Base-by-base conservation (phyloP, 2,113 vertebrate species). In the Murina feae region DNA sequence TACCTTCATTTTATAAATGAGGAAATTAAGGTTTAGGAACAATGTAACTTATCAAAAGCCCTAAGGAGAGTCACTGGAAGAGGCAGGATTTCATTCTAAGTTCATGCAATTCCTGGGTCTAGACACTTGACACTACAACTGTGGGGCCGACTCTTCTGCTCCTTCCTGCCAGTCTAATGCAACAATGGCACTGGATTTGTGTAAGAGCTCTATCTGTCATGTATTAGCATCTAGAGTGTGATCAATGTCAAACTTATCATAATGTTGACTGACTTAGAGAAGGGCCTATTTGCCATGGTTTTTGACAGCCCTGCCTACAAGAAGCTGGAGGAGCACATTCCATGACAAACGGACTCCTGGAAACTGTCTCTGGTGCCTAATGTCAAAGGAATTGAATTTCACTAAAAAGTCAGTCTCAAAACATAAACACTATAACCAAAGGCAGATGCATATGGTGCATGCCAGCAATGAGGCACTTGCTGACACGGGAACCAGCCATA, bases 301-400 rank as follows among this genome's bases (percentile, higher is more conserved):
- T 86, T 88, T 90, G 84, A 97, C 82, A 93, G 71, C 37, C 78
- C 13, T 47, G 32, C 28, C 86, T 95, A 42, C 60, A 18, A 96
- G 79, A 91, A 75, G 53, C 87, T 93, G 74, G 51, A 83, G n/a
- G 71, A 65, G 13, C 93, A 47, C 23, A 74, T 16, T 78, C 75
- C 58, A 20, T 92, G 95, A 94, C 89, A 97, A 96, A 86, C 78
- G 95, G 87, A 97, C 88, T 96, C 90, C 96, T 1, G 68, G 94
- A 95, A 91, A 91, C 76, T 49, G 89, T 9, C 58, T 86, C 39
- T 0, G 0, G 37, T 95, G 86, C 91, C 95, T 96, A 76, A 86
- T 20, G 94, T 97, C 96, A 97, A 97, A 97, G 95, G 97, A 98
- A 95, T 78, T 92, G 63, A 79, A 65, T 94, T 94, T 97, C 94